Evolutionary conservation across 2,113 vertebrate genomes (phyloP), one percentile per base, ranked within the genome.

Genomic region (Sebastes schlegelii): DNA sequence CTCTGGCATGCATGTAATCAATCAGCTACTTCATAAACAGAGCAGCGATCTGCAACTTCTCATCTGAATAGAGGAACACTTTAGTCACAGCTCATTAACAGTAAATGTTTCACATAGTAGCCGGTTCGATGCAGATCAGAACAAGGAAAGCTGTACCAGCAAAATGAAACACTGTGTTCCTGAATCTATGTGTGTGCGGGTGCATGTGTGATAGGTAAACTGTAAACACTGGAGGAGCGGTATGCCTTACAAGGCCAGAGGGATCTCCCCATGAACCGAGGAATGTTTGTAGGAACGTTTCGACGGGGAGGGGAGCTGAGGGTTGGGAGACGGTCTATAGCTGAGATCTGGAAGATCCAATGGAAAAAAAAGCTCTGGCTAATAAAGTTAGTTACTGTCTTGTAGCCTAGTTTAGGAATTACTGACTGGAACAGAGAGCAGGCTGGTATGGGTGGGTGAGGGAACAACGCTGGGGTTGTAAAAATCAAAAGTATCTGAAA

Each of bases 241-340:
- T 89, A 91, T 87, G 90, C 95, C 95, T 95, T 96, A 95, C 93
- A 95, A 92, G 95, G 95, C 81, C 79, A 91, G 86, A 82, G 91
- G 95, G 92, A 93, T 94, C 92, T 95, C 94, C 93, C 92, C 72
- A 65, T 91, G 88, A 83, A 88, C 74, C 5, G 21, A 91, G 94
- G 95, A 94, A 95, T 95, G 94, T 88, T 86, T 85, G 79, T 45
- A 83, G 66, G 60, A 88, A 80, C 68, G 9, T 85, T 80, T 80
- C n/a, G 21, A 72, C 57, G 74, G 63, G 77, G 78, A 85, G 83
- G 80, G 80, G 80, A 62, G 76, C 64, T 16, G 60, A 66, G 82
- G 68, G 60, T 69, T 58, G 54, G 64, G 83, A 86, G 86, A 68
- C 23, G 23, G 55, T 83, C 79, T 54, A 46, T 55, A 45, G 75